Evolutionary conservation across 2,113 vertebrate genomes (phyloP), one percentile per base, ranked within the genome.

Genomic region (Orientallactaga bullata): DNA sequence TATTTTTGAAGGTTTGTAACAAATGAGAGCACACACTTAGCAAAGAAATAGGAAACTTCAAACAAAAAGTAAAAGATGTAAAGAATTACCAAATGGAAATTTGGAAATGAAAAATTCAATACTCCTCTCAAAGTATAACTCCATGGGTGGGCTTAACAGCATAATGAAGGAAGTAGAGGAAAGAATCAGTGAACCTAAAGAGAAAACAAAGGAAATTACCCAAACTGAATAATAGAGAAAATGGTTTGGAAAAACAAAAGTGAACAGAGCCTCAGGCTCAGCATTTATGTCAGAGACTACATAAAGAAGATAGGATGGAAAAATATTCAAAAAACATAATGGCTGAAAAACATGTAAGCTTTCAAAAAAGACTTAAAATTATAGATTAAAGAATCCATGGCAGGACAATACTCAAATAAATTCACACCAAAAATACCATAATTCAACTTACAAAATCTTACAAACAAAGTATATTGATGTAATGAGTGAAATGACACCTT

Each of bases 161-260:
- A 93, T 21, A 72, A 93, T 81, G 60, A 5, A 76, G 16, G 2
- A 3, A 73, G 61, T 37, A 85, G 24, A 82, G 18, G n/a, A 30
- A 76, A 82, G 17, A 85, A 65, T 61, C 28, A 60, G n/a, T 76
- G 58, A 93, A 87, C n/a, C 28, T 83, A 13, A 58, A 93, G 39
- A 78, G 18, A 90, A 12, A 87, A 69, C 35, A 76, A 81, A 68
- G 51, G 74, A 82, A 71, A 65, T 69, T 68, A 47, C 26, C 55
- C 23, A 89, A 63, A 30, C n/a, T 72, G 72, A 82, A 92, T 26
- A 91, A 77, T 21, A 91, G 72, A 92, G 94, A 79, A 91, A 84
- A 85, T 60, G 66, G 10, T 58, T 11, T 73, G 24, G 13, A 58
- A 68, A 73, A 85, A 12, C 17, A 69, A 82, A 89, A 35, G 17